phyloP scores from a whole-genome alignment of 2,113 vertebrate genomes.

The Hassar affinis region DNA sequence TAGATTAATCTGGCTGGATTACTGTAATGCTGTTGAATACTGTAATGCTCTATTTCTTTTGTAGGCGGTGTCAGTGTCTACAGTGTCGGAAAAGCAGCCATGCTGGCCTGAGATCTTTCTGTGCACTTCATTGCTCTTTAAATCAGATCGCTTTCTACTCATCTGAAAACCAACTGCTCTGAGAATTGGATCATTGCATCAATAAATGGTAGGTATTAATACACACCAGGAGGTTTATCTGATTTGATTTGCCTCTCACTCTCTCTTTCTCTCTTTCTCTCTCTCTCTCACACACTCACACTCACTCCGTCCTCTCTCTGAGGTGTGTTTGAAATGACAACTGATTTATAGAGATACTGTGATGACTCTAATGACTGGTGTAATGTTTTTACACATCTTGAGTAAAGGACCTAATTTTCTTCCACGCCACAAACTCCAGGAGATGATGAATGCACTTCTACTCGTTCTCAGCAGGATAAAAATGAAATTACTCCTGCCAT shows the following conservation, averaged over 20 bases:
- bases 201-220: slow-evolving; percentile 24
- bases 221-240: slow-evolving; percentile 10
- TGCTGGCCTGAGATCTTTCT: neutral
- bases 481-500: neutral
- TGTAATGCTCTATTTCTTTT: neutral
- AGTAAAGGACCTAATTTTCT: neutral
- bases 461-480: slow-evolving; percentile 5
- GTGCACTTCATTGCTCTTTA: neutral
- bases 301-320: neutral
- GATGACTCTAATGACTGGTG: slow-evolving; percentile 13
- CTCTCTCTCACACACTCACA: neutral
- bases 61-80: neutral
- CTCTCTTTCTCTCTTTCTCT: neutral
- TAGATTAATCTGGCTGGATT: neutral
- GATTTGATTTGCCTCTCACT: slow-evolving; percentile 6
- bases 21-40: neutral
- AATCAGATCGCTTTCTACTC: neutral
- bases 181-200: neutral
- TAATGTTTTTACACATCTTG: neutral
- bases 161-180: neutral
- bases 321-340: slow-evolving; percentile 7
- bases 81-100: neutral
- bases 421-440: neutral
- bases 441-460: neutral
- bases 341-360: neutral